Conservation (phyloP, 2,888 invertebrate genomes). For the Scaeva pyrastri region DNA sequence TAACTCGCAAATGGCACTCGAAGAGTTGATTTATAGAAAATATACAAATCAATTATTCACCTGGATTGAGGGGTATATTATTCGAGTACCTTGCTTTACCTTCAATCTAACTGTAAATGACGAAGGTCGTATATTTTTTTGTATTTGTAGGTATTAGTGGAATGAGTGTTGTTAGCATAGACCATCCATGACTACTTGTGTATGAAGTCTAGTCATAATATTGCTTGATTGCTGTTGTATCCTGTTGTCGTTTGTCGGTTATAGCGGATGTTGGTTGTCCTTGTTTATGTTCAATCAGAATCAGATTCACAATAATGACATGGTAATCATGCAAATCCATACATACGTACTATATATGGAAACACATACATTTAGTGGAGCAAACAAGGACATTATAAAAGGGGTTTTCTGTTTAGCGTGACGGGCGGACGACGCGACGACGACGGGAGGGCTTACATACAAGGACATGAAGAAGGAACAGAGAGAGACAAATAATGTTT, state of each 20-base stretch:
- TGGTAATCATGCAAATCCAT: constrained; percentile 74
- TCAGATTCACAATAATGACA: constrained; percentile 71
- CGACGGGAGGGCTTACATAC: background rate
- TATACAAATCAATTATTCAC: constrained; percentile 69
- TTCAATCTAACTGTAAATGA: too few relatives aligned
- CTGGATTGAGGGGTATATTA: constrained; percentile 51
- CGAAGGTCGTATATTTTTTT: background rate
- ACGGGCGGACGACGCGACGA: too few relatives aligned
- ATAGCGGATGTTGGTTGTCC: constrained; percentile 49
- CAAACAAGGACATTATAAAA: constrained; percentile 20
- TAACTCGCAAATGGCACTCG: constrained; percentile 29
- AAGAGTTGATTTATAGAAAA: constrained; percentile 62
- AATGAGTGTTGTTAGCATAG: background rate
- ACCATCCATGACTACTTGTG: background rate
- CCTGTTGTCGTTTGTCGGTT: constrained; percentile 39
- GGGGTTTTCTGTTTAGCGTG: background rate
- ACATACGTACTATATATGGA: background rate
- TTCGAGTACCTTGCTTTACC: too few relatives aligned
- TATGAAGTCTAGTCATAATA: constrained; percentile 42
- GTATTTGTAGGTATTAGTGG: background rate
- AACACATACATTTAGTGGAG: constrained; percentile 9
- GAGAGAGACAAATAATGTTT: constrained; percentile 1
- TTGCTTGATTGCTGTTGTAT: constrained; percentile 56
- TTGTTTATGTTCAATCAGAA: constrained; percentile 69
- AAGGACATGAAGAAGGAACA: background rate